phyloP scores from a whole-genome alignment of 2,888 invertebrate genomes.

The Caenorhabditis sp. region DNA sequence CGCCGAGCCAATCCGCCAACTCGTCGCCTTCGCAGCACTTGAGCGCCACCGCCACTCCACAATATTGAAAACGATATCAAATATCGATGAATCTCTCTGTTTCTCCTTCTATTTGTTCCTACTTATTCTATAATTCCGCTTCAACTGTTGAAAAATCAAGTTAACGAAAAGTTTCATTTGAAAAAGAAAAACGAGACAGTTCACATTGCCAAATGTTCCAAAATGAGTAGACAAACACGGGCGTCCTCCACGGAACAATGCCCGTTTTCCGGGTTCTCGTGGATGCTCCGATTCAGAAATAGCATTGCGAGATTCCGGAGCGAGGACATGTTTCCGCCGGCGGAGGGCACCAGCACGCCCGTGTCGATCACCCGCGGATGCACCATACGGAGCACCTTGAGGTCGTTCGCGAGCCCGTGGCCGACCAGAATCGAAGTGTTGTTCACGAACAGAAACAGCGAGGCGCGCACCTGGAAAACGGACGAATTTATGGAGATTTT shows the following conservation, averaged over 20 bases:
- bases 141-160: no score
- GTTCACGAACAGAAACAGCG: conserved; percentile 5
- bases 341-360: neutral
- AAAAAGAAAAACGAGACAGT: no score
- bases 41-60: no score
- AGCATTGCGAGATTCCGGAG: neutral
- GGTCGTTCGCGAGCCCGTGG: conserved; percentile 17
- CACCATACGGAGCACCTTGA: conserved; percentile 2
- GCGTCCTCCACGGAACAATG: conserved; percentile 17
- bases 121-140: no score
- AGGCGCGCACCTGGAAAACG: neutral
- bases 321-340: conserved; percentile 1
- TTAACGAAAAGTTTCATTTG: no score
- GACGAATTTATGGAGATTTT: no score
- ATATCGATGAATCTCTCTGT: no score
- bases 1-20: no score
- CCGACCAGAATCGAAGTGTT: neutral
- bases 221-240: neutral
- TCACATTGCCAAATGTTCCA: no score
- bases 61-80: no score
- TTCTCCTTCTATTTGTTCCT: no score
- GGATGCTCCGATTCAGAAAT: neutral
- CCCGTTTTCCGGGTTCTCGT: neutral
- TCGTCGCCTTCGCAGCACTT: no score
- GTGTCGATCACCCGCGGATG: conserved; percentile 20